Evolutionary conservation across 2,797 vertebrate species (phyloP).

Genomic region (Eulemur coronatus): DNA sequence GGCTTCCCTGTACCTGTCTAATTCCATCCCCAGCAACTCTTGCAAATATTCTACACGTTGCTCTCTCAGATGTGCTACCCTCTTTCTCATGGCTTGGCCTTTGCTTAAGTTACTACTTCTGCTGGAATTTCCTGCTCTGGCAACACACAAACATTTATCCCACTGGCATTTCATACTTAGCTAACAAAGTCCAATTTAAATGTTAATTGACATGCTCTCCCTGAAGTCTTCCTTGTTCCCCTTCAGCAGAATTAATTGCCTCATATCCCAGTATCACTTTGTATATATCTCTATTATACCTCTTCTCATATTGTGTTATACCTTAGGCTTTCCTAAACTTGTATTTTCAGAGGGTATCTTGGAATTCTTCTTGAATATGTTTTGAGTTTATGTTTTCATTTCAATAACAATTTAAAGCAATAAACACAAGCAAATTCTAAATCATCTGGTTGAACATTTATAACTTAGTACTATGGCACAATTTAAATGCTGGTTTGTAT

Average conservation of each 20-base stretch:
- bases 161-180: neutral
- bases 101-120: neutral
- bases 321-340: neutral
- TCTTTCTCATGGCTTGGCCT: neutral
- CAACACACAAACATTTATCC: neutral
- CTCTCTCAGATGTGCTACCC: neutral
- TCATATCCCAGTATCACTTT: neutral
- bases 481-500: neutral
- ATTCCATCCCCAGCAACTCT: neutral
- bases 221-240: neutral
- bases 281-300: neutral
- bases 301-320: neutral
- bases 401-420: neutral
- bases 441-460: neutral
- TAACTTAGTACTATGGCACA: neutral
- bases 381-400: neutral
- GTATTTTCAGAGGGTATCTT: neutral
- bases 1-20: neutral
- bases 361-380: neutral
- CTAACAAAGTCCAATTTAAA: conserved; percentile 3
- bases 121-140: neutral
- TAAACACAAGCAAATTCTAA: neutral
- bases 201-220: neutral
- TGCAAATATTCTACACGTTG: neutral
- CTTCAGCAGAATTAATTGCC: neutral